phyloP scores from a whole-genome alignment of 2,113 vertebrate species.

The Damaliscus lunatus region DNA sequence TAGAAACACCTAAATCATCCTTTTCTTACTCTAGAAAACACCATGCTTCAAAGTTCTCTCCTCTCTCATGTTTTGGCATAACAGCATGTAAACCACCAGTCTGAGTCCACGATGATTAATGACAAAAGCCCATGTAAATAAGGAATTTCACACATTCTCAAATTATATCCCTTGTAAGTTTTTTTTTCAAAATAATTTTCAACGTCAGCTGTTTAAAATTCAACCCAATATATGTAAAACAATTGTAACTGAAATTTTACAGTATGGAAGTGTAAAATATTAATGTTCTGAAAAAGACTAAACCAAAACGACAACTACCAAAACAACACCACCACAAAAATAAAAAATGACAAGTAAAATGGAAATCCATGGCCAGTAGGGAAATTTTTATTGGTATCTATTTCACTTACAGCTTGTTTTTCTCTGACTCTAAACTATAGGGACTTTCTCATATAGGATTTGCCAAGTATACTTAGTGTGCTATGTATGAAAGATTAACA shows the following conservation, averaged over 20 bases:
- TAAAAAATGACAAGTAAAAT: not conserved
- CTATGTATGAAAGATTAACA: constrained; percentile 86
- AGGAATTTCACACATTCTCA: constrained; percentile 36
- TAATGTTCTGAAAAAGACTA: not conserved
- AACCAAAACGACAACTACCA: not conserved
- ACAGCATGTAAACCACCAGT: constrained; percentile 75
- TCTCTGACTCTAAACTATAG: constrained; percentile 54
- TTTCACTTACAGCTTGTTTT: constrained; percentile 63
- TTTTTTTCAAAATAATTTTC: constrained; percentile 9
- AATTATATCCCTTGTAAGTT: not conserved
- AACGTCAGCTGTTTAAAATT: not conserved
- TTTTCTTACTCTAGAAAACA: constrained; percentile 69
- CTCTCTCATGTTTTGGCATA: not conserved
- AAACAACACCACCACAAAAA: not conserved
- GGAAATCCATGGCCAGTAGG: constrained; percentile 49
- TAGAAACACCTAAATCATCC: constrained; percentile 67
- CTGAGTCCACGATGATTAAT: constrained; percentile 59
- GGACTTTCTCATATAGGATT: constrained; percentile 80
- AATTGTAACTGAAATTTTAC: not conserved
- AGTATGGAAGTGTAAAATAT: not conserved
- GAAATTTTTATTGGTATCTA: constrained; percentile 59
- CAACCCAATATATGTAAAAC: not conserved
- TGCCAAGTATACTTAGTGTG: constrained; percentile 78
- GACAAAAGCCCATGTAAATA: constrained; percentile 70
- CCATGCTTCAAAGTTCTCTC: not conserved